Conservation (phyloP, 2,888 invertebrate species). For the Eurytoma adleriae region DNA sequence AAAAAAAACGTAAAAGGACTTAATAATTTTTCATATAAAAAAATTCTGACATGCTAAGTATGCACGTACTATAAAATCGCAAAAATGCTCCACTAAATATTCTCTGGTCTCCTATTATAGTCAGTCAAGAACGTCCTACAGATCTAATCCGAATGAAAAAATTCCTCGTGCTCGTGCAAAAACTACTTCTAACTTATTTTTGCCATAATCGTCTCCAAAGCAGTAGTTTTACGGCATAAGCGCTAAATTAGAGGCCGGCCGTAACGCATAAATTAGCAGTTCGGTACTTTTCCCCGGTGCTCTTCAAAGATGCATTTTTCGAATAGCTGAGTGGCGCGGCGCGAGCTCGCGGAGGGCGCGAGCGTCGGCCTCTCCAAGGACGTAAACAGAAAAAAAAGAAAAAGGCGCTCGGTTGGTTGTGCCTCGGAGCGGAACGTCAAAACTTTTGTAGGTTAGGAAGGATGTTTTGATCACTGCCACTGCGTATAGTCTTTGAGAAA, state of each 20-base stretch:
- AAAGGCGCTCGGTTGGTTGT: neutral
- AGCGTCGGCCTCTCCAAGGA: constrained; percentile 35
- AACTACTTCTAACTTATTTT: neutral
- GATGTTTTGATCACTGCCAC: constrained; percentile 30
- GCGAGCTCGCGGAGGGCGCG: constrained; percentile 16
- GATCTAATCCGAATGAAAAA: no score
- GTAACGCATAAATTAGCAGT: constrained; percentile 45
- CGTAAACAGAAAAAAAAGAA: constrained; percentile 18
- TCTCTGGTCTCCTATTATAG: no score
- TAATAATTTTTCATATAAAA: no score
- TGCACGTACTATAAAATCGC: no score
- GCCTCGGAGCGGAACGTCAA: constrained; percentile 10
- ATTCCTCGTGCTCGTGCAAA: no score
- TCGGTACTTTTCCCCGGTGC: constrained; percentile 24
- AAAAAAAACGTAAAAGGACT: no score
- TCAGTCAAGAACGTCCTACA: no score
- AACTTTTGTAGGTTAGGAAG: constrained; percentile 39
- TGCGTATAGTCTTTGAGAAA: neutral
- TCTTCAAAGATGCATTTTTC: constrained; percentile 32
- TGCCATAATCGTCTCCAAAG: neutral
- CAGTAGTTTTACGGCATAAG: neutral
- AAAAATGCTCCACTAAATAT: no score
- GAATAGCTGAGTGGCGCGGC: constrained; percentile 3
- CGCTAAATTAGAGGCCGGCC: constrained; percentile 1
- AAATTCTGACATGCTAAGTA: no score